Base-by-base conservation (phyloP, 2,888 invertebrate species). In the Spialia ferax region DNA sequence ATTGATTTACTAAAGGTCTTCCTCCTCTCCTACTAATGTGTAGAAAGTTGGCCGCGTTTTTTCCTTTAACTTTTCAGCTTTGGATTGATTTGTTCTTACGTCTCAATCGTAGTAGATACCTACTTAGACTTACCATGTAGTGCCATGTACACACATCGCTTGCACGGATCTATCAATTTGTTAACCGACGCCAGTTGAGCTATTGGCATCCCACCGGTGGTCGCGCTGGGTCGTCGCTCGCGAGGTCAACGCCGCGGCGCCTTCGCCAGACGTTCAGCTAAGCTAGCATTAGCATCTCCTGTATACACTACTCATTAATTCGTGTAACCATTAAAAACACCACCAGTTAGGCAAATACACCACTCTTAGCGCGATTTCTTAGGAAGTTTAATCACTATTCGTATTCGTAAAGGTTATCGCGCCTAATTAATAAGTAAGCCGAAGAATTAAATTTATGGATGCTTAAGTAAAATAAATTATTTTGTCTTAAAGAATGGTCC, bases 191-290 rank as follows among this genome's bases (percentile, higher is more conserved):
- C 15, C 57, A 50, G 69, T 56, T 69, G 71, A 73, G 70, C 72
- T 68, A 65, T 57, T 69, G 72, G 71, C 73, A 71, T 74, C 70
- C 68, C 70, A 48, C 29, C 71, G 23, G 63, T 55, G 71, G 70
- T 61, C 72, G 72, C 69, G 72, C 70, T 84, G 81, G 92, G 92
- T 92, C 92, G 91, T 88, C 89, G 91, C 75, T 86, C 92, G 89
- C 86, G 87, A 87, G 92, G 92, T 92, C 92, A 91, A 73, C 89
- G 89, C 80, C 89, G 88, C 84, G 82, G 76, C 82, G 80, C 79
- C 75, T 71, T 69, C 69, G 29, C 65, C 29, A 52, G 60, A 66
- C 66, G 55, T 7, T 54, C 26, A 29, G 22, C 45, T 29, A n/a
- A 50, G 23, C 26, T 35, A 50, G 23, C 26, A 50, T 64, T 45